A percentile compares a stretch with the other conserved stretches of the same genome.
Evolutionary conservation across 2,888 invertebrate genomes (phyloP).

Genomic region (Taphrorychus bicolor): DNA sequence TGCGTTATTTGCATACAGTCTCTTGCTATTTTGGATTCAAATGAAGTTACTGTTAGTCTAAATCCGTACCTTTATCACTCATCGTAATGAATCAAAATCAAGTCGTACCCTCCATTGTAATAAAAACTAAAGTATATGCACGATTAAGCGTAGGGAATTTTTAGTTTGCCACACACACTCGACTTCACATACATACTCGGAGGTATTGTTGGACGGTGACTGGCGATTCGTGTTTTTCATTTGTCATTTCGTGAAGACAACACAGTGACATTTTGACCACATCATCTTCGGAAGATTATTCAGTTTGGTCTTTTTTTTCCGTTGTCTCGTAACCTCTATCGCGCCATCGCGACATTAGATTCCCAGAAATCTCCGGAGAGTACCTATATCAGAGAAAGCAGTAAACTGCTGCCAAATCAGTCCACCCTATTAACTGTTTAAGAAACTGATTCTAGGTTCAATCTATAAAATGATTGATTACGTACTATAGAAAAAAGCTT

Average conservation of each 20-base stretch:
- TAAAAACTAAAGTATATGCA: not conserved
- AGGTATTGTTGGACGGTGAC: slow-evolving; percentile 3
- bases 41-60: no score
- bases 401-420: not conserved
- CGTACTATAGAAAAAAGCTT: slow-evolving; percentile 16
- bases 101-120: not conserved
- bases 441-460: not conserved
- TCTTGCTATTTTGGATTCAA: no score
- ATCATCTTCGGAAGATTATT: slow-evolving; percentile 6
- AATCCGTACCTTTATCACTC: no score
- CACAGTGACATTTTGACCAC: slow-evolving; percentile 2
- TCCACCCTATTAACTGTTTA: not conserved
- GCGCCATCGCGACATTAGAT: not conserved
- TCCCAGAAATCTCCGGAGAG: not conserved
- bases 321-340: not conserved
- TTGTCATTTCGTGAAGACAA: slow-evolving; percentile 6
- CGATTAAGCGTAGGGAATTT: slow-evolving; percentile 1
- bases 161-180: slow-evolving; percentile 5
- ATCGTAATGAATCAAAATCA: not conserved
- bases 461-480: slow-evolving; percentile 23
- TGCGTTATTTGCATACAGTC: not conserved
- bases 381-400: no score
- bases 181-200: not conserved
- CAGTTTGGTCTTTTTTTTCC: not conserved
- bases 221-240: not conserved